phyloP scores from a whole-genome alignment of 1,140 invertebrate genomes.

The Helicoverpa zea region DNA sequence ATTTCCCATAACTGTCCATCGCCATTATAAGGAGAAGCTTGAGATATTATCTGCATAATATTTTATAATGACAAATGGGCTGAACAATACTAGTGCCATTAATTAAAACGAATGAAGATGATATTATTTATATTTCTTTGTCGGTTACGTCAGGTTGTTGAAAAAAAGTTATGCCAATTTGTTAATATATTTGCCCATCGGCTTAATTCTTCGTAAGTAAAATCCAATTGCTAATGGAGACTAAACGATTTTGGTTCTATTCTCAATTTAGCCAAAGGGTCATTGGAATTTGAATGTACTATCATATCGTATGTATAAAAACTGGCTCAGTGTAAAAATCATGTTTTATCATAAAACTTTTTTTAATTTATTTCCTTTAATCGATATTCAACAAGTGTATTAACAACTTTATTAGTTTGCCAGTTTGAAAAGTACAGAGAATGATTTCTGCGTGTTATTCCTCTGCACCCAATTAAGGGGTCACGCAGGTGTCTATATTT shows the following conservation, averaged over 20 bases:
- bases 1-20: slow-evolving; percentile 5
- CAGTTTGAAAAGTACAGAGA: neutral
- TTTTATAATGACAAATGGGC: slow-evolving; percentile 1
- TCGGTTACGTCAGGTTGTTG: too few relatives aligned
- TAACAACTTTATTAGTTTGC: neutral
- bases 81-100: neutral
- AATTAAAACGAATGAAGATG: neutral
- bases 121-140: too few relatives aligned
- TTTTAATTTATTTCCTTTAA: too few relatives aligned
- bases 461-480: neutral
- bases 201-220: too few relatives aligned
- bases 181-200: too few relatives aligned
- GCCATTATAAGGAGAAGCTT: neutral
- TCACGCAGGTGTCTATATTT: neutral
- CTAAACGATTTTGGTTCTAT: too few relatives aligned
- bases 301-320: too few relatives aligned
- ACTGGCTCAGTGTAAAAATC: too few relatives aligned
- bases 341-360: too few relatives aligned
- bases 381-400: neutral
- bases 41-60: slow-evolving; percentile 12
- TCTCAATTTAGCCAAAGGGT: too few relatives aligned
- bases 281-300: too few relatives aligned
- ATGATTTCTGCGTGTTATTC: neutral
- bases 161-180: neutral
- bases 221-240: too few relatives aligned